phyloP scores from a whole-genome alignment of 2,888 invertebrate genomes.

The Apodemia zela region DNA sequence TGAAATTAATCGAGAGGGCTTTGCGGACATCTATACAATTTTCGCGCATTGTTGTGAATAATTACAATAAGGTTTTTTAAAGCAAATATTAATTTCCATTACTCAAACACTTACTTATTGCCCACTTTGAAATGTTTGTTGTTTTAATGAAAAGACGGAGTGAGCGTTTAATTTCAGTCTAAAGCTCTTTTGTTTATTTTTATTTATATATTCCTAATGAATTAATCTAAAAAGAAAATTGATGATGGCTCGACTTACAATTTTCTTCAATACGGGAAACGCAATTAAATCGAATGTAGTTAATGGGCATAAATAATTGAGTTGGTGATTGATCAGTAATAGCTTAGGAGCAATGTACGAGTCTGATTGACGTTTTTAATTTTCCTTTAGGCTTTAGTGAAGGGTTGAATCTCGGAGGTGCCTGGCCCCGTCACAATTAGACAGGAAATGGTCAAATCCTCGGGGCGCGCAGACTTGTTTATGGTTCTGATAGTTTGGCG shows the following conservation, averaged over 20 bases:
- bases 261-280: constrained; percentile 42
- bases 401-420: constrained; percentile 39
- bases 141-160: constrained; percentile 35
- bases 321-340: constrained; percentile 66
- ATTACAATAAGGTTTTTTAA: constrained; percentile 69
- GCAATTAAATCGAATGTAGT: constrained; percentile 67
- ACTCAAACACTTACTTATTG: constrained; percentile 46
- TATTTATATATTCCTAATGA: constrained; percentile 20
- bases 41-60: constrained; percentile 67
- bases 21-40: constrained; percentile 72
- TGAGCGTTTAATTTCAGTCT: constrained; percentile 26
- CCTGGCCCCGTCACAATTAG: constrained; percentile 41
- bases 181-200: constrained; percentile 25
- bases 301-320: constrained; percentile 66
- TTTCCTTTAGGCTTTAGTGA: constrained; percentile 36
- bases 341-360: constrained; percentile 41
- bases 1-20: constrained; percentile 70
- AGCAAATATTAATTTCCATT: constrained; percentile 75
- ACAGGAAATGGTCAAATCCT: constrained; percentile 42
- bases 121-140: constrained; percentile 56
- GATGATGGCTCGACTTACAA: constrained; percentile 33
- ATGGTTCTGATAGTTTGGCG: constrained; percentile 33
- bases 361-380: constrained; percentile 74
- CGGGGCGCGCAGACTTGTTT: constrained; percentile 31
- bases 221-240: background rate